Conservation (phyloP, 2,888 invertebrate species). For the Drosophila nigritarsus region DNA sequence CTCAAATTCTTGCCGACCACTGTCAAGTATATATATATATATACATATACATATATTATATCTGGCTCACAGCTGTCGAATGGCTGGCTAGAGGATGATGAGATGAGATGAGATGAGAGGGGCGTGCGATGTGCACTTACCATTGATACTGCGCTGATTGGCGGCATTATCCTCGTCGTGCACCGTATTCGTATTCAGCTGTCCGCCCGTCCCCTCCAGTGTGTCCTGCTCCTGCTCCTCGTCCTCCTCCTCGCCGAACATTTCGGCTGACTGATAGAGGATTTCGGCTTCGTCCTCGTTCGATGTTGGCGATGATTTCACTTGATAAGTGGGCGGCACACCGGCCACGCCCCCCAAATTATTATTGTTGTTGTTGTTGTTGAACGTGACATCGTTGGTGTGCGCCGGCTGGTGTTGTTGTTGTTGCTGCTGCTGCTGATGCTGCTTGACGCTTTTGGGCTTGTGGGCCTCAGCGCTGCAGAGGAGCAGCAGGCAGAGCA, state of each 20-base stretch:
- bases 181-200: slow-evolving; percentile 76
- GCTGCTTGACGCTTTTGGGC: slow-evolving; percentile 80
- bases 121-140: slow-evolving; percentile 69
- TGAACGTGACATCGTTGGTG: slow-evolving; percentile 58
- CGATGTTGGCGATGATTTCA: slow-evolving; percentile 82
- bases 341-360: slow-evolving; percentile 59
- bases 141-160: slow-evolving; percentile 81
- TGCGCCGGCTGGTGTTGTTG: slow-evolving; percentile 59
- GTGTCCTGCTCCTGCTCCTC: slow-evolving; percentile 53
- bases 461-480: slow-evolving; percentile 75
- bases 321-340: slow-evolving; percentile 80
- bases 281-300: slow-evolving; percentile 83
- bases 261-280: slow-evolving; percentile 82
- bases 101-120: neutral
- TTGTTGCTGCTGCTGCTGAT: slow-evolving; percentile 52
- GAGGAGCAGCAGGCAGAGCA: slow-evolving; percentile 60
- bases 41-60: neutral
- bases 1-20: neutral
- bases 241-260: slow-evolving; percentile 81
- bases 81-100: neutral
- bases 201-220: slow-evolving; percentile 40
- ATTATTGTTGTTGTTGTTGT: slow-evolving; percentile 25
- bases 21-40: neutral
- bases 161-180: slow-evolving; percentile 72
- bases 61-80: neutral